These are phyloP conservation scores for Lutjanus erythropterus DNA, from an alignment of 2,113 vertebrate genomes.

Conservation along the genomic window DNA sequence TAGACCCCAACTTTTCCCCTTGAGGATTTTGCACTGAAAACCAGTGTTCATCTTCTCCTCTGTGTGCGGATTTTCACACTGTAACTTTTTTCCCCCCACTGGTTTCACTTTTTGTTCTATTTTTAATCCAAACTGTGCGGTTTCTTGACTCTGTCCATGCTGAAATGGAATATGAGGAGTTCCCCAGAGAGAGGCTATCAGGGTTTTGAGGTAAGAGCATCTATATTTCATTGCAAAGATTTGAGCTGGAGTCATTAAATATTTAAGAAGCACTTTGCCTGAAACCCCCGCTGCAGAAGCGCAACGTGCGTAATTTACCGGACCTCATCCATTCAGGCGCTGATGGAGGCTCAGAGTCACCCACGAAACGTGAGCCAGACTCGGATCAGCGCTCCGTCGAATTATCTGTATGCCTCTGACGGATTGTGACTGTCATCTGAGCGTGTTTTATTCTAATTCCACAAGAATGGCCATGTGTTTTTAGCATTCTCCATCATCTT, in stretches of 20 bases:
- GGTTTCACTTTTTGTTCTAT: background rate
- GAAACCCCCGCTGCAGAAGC: background rate
- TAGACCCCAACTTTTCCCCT: background rate
- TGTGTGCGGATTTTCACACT: background rate
- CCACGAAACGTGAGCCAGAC: background rate
- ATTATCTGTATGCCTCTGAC: background rate
- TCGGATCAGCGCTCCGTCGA: background rate
- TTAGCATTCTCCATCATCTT: no score
- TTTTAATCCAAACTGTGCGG: background rate
- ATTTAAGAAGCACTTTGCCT: background rate
- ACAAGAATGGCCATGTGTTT: no score
- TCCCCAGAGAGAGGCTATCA: background rate
- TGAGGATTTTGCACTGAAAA: background rate
- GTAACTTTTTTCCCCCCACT: background rate
- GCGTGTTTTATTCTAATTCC: background rate
- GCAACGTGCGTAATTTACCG: background rate
- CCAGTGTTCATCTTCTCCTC: background rate
- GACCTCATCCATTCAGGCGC: background rate
- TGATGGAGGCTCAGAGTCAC: background rate
- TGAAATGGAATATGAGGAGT: constrained; percentile 53
- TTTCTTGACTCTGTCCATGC: background rate
- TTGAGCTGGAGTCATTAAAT: background rate
- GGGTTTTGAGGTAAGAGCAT: constrained; percentile 63
- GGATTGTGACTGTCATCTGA: background rate
- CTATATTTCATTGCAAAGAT: background rate